These are phyloP conservation scores for Drosophila arawakana DNA, from an alignment of 1,140 invertebrate species.

Conservation along the genomic window DNA sequence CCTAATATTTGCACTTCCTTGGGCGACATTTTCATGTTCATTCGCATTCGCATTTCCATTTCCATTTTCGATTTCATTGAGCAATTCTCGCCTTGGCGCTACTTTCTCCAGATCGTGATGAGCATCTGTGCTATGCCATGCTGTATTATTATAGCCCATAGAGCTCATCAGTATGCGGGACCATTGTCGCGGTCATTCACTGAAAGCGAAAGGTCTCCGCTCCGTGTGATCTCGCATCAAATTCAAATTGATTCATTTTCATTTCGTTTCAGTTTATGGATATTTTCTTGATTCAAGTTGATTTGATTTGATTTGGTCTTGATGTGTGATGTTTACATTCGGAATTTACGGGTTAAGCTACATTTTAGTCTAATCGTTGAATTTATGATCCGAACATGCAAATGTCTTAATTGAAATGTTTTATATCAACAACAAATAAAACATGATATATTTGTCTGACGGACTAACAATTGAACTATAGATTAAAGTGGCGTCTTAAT, in stretches of 20 bases:
- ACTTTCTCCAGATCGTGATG: slow-evolving; percentile 76
- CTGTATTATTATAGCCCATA: slow-evolving; percentile 8
- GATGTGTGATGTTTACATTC: slow-evolving; percentile 44
- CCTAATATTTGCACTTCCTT: slow-evolving; percentile 68
- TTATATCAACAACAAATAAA: slow-evolving; percentile 36
- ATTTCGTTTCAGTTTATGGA: slow-evolving; percentile 51
- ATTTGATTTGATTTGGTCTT: slow-evolving; percentile 13
- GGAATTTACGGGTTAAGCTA: slow-evolving; percentile 27
- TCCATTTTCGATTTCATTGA: slow-evolving; percentile 55
- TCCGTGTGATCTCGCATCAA: slow-evolving; percentile 33
- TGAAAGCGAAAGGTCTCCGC: slow-evolving; percentile 75
- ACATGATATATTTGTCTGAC: slow-evolving; percentile 17
- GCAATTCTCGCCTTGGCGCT: slow-evolving; percentile 66
- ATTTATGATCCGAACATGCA: slow-evolving; percentile 66
- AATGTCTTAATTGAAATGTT: slow-evolving; percentile 71
- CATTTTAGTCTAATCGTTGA: slow-evolving; percentile 40
- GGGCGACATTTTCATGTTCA: slow-evolving; percentile 58
- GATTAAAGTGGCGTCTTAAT: no score
- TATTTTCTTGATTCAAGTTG: slow-evolving; percentile 36
- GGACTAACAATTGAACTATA: slow-evolving; percentile 42
- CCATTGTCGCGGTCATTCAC: slow-evolving; percentile 60
- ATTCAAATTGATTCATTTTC: slow-evolving; percentile 70
- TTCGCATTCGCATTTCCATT: slow-evolving; percentile 22
- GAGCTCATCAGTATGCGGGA: slow-evolving; percentile 72
- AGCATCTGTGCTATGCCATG: slow-evolving; percentile 35